Percentiles rank a stretch among this genome's conserved stretches.
Evolutionary conservation across 2,113 vertebrate species (phyloP).

Genomic region (Pipa parva): DNA sequence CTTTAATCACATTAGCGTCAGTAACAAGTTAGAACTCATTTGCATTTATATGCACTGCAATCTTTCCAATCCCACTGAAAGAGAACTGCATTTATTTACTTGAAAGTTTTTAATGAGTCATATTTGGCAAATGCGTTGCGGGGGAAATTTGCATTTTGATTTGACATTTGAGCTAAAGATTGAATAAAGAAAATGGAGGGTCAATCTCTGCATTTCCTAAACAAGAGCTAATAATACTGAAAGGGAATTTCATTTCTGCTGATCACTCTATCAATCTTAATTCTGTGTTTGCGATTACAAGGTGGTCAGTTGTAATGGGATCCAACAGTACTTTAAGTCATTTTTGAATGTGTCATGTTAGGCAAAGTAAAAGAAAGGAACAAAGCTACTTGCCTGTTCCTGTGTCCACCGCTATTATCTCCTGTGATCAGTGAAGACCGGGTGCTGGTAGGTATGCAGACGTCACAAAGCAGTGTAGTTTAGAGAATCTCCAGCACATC

Average conservation of each 20-base stretch:
- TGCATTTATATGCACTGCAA: slow-evolving; percentile 2
- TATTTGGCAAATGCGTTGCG: slow-evolving; percentile 53
- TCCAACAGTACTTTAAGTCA: slow-evolving; percentile 22
- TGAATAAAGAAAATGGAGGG: slow-evolving; percentile 71
- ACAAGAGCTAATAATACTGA: slow-evolving; percentile 64
- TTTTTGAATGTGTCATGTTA: slow-evolving; percentile 42
- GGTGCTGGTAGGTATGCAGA: no score
- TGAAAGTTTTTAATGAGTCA: slow-evolving; percentile 56
- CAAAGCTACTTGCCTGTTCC: no score
- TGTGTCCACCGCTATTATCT: no score
- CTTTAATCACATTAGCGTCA: slow-evolving; percentile 44
- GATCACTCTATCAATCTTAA: slow-evolving; percentile 61
- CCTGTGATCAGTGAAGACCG: no score
- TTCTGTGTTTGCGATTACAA: slow-evolving; percentile 54
- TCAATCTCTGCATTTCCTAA: slow-evolving; percentile 70
- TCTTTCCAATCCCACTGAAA: slow-evolving; percentile 28
- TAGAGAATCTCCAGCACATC: no score
- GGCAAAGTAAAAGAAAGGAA: neutral
- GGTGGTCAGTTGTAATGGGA: slow-evolving; percentile 55
- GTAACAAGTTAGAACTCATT: slow-evolving; percentile 41
- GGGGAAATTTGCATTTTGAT: slow-evolving; percentile 61
- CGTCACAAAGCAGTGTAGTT: no score
- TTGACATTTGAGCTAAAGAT: slow-evolving; percentile 67
- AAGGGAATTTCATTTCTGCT: slow-evolving; percentile 65
- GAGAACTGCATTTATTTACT: slow-evolving; percentile 51